These are phyloP conservation scores for Lepisosteus osseus DNA, from an alignment of 2,113 vertebrate genomes.

Conservation along the genomic window DNA sequence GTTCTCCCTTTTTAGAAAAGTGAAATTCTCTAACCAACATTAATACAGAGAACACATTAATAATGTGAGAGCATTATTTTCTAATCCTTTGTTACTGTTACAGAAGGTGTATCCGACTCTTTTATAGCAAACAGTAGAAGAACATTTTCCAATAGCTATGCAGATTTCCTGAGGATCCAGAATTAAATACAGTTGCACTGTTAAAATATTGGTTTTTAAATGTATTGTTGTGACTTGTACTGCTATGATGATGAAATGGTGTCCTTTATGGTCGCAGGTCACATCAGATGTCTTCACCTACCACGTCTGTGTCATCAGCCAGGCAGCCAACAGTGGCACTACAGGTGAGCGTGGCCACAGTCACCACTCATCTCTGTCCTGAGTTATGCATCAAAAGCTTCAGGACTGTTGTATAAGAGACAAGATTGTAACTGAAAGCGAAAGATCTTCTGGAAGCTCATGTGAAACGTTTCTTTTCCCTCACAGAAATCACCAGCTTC, in stretches of 20 bases:
- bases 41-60: too few species aligned
- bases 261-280: background rate
- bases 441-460: background rate
- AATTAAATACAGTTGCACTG: too few species aligned
- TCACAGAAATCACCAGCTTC: conserved; percentile 17
- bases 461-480: background rate
- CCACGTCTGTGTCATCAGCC: background rate
- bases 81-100: too few species aligned
- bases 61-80: too few species aligned
- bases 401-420: background rate
- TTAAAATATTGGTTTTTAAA: too few species aligned
- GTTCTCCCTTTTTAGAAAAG: too few species aligned
- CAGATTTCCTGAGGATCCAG: too few species aligned
- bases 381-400: background rate
- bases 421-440: background rate
- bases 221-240: background rate
- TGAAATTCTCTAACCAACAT: too few species aligned
- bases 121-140: too few species aligned
- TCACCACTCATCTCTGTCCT: background rate
- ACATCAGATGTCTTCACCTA: background rate
- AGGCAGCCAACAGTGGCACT: background rate
- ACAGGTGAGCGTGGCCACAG: background rate
- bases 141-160: too few species aligned
- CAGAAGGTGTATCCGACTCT: too few species aligned
- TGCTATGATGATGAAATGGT: background rate